phyloP scores from a whole-genome alignment of 2,797 vertebrate genomes.

The Poeciliopsis infans region DNA sequence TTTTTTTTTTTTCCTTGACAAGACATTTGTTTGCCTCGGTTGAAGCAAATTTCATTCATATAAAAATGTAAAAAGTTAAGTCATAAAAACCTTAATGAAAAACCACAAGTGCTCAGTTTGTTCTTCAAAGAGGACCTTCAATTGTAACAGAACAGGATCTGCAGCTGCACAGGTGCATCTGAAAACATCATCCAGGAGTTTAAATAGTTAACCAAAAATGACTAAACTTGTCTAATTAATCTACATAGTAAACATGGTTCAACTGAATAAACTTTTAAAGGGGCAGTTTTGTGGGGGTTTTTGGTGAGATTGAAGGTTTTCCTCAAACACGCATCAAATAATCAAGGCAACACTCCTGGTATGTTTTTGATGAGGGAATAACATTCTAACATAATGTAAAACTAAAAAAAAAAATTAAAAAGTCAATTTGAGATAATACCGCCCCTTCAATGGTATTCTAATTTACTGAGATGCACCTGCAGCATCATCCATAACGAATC shows the following conservation, averaged over 20 bases:
- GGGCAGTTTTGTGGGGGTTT: too few species aligned
- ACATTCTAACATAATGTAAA: too few species aligned
- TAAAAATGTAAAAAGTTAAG: slow-evolving; percentile 17
- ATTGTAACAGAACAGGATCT: neutral
- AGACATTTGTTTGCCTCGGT: neutral
- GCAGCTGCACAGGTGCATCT: neutral
- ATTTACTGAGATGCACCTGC: neutral
- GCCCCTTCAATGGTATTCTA: neutral
- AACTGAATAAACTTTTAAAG: neutral
- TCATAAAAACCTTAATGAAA: slow-evolving; percentile 23
- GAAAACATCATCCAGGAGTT: neutral
- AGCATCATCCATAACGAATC: neutral
- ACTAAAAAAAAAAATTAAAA: too few species aligned
- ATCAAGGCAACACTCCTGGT: too few species aligned
- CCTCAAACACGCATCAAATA: too few species aligned
- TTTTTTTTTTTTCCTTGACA: neutral
- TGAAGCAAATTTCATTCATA: neutral
- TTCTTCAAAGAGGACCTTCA: neutral
- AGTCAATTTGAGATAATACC: too few species aligned
- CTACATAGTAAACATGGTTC: neutral
- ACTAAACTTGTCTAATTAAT: neutral
- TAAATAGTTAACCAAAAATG: neutral
- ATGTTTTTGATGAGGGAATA: too few species aligned
- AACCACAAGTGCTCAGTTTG: slow-evolving; percentile 1
- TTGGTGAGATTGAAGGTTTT: too few species aligned